These are phyloP conservation scores for Crypturellus undulatus DNA, from an alignment of 2,113 vertebrate species.

Conservation along the genomic window DNA sequence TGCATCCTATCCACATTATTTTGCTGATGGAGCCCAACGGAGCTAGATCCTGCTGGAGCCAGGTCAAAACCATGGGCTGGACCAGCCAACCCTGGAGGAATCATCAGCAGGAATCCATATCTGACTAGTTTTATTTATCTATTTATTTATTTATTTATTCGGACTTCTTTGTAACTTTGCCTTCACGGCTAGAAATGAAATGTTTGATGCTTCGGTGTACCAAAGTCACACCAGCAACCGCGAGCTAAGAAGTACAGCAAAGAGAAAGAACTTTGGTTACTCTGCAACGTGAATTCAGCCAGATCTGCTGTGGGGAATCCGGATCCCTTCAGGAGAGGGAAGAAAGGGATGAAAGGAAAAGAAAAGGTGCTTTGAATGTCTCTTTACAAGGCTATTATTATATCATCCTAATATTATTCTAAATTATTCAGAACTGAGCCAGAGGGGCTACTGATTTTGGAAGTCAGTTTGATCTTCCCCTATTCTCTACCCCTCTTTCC, in stretches of 20 bases:
- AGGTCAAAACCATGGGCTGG: background rate
- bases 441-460: background rate
- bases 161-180: background rate
- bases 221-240: background rate
- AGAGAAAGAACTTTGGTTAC: background rate
- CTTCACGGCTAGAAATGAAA: background rate
- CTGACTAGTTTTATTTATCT: accelerated
- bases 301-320: background rate
- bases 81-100: background rate
- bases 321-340: background rate
- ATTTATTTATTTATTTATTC: background rate
- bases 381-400: background rate
- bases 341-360: background rate
- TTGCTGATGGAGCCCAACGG: background rate
- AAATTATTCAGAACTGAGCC: background rate
- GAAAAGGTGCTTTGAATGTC: background rate
- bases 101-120: background rate
- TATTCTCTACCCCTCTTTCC: background rate
- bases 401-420: accelerated
- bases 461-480: accelerated
- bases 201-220: accelerated
- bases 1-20: accelerated
- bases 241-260: background rate
- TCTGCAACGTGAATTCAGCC: background rate
- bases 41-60: background rate